Evolutionary conservation across 2,888 invertebrate genomes (phyloP), one percentile per base, ranked within the genome.

Genomic region (Cheilosia impressa): DNA sequence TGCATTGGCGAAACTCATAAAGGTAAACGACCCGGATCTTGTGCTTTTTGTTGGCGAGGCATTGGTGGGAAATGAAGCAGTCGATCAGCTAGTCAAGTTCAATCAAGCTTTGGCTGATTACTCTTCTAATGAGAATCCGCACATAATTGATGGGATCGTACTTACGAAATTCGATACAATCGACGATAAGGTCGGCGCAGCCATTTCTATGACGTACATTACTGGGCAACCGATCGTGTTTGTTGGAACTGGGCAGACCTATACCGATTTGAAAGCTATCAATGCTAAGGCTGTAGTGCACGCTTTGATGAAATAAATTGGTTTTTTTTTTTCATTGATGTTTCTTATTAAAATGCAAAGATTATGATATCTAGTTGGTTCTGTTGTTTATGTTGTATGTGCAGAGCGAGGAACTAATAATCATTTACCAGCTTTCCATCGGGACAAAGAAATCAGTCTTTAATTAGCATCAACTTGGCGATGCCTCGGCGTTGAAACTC

Each of bases 21-120:
- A 96, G 92, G 97, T 99, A 53, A 99, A 99, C 92, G 96, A 98
- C 90, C 99, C 99, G 0, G 99, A 99, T 93, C 93, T 98, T 91
- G 99, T 99, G 2, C 93, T 99, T n/a, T 99, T 99, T 93, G 99
- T 99, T 10, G 99, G 99, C 0, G 99, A 99, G 92, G 99, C 99
- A 0, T 93, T 99, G n/a, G 99, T 99, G 0, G 99, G 99, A 34
- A 99, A 99, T 92, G 99, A 99, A 91, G 99, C 99, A 17, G 99
- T 99, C 24, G 99, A 99, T 93, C 99, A 99, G 92, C 94, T 99
- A 57, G 97, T 98, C 0, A 99, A 99, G 93, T 99, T 99, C 93
- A 99, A 99, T 93, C 97, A 98, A 92, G 98, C 99, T 0, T 93
- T 99, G 52, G 99, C 99, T 7, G 99, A 99, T 93, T 96, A 97